Conservation (phyloP, 2,113 vertebrate genomes). For the Sula dactylatra region DNA sequence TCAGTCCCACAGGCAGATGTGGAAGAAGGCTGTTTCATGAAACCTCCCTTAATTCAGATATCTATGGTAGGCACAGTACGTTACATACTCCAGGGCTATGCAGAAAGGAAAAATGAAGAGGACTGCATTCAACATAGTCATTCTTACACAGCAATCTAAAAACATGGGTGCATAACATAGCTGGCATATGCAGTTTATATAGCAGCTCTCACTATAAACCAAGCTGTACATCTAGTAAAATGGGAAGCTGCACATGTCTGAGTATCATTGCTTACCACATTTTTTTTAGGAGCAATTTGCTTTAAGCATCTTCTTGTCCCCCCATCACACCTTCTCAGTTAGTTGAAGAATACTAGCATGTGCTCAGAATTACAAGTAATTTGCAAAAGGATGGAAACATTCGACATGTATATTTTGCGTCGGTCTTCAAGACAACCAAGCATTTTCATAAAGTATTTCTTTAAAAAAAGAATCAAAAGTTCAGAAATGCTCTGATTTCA, state of each 20-base stretch:
- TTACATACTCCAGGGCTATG: not conserved
- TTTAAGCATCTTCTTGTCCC: not conserved
- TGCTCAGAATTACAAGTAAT: not conserved
- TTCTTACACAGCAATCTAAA: not conserved
- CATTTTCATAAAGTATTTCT: not conserved
- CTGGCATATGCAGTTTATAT: not conserved
- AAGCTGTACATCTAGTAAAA: not conserved
- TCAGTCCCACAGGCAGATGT: not conserved
- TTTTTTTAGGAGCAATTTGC: not conserved
- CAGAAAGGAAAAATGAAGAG: not conserved
- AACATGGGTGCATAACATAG: not conserved
- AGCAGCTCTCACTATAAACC: not conserved
- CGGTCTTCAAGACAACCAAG: not conserved
- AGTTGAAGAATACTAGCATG: not conserved
- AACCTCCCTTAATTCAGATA: not conserved
- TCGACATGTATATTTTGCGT: not conserved
- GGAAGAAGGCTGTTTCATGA: not conserved
- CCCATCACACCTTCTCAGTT: not conserved
- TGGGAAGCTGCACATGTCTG: not conserved
- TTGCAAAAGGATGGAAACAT: not conserved
- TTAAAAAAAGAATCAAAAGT: not conserved
- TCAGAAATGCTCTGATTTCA: not conserved
- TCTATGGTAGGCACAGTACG: not conserved
- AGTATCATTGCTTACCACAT: not conserved
- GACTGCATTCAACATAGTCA: not conserved